Evolutionary conservation across 53 echinoderm and acorn worm species (phyloP).

Genomic region (Echinarachnius parma): DNA sequence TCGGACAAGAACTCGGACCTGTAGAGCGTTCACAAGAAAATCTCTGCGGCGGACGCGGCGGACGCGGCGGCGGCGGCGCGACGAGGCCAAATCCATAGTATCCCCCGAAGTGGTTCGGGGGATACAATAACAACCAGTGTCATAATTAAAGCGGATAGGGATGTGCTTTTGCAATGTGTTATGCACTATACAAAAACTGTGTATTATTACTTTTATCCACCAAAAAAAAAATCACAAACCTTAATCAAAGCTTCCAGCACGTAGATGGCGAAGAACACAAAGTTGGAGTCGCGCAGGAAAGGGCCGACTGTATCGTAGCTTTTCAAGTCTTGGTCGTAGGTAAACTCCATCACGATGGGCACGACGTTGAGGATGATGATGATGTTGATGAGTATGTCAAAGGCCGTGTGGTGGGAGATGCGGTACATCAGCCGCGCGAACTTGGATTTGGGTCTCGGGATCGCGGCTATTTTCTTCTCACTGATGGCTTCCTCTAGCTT

Average conservation of each 20-base stretch:
- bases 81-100: too few relatives aligned
- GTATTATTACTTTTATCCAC: too few relatives aligned
- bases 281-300: constrained; percentile 63
- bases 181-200: too few relatives aligned
- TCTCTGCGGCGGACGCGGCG: too few relatives aligned
- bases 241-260: constrained; percentile 73
- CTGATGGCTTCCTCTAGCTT: constrained; percentile 77
- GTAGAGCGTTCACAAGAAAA: too few relatives aligned
- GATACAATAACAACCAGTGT: too few relatives aligned
- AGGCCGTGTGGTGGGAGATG: constrained; percentile 50
- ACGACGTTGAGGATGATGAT: constrained; percentile 84
- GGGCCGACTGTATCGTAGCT: constrained; percentile 36
- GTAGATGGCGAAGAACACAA: constrained; percentile 68
- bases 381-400: constrained; percentile 67
- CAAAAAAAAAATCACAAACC: too few relatives aligned
- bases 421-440: constrained; percentile 50
- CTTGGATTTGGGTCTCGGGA: constrained; percentile 50
- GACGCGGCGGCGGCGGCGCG: too few relatives aligned
- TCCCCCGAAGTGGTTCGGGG: too few relatives aligned
- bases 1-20: too few relatives aligned
- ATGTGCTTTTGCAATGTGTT: too few relatives aligned
- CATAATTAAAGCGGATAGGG: too few relatives aligned
- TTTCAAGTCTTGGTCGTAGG: constrained; percentile 46
- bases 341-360: constrained; percentile 86
- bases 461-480: constrained; percentile 44